Percentiles rank a stretch among this genome's conserved stretches.
Conservation (phyloP, 2,797 vertebrate species). For the Trichosurus vulpecula region DNA sequence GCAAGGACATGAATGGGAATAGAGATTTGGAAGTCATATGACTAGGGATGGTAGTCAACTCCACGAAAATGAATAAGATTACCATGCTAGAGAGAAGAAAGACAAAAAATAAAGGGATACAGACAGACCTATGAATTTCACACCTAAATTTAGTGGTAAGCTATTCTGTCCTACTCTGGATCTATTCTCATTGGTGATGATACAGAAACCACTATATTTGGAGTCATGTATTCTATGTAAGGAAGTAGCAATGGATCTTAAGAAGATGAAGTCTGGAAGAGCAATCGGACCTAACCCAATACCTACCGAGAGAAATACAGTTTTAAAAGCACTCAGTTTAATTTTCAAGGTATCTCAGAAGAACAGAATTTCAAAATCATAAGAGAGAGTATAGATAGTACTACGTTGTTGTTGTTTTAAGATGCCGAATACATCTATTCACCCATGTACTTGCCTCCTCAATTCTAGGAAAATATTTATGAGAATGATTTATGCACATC, state of each 20-base stretch:
- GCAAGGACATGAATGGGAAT: background rate
- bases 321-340: background rate
- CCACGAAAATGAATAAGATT: background rate
- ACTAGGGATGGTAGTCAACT: background rate
- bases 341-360: no score
- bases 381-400: no score
- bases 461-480: no score
- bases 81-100: background rate
- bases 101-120: background rate
- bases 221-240: background rate
- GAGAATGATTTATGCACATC: no score
- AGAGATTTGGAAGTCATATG: no score
- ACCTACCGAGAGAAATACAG: background rate
- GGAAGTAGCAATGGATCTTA: background rate
- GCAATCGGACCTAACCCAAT: background rate
- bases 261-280: background rate
- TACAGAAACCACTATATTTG: background rate
- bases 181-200: background rate
- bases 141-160: background rate
- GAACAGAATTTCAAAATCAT: no score
- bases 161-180: background rate
- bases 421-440: no score
- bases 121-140: background rate
- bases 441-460: no score
- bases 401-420: no score